phyloP scores from a whole-genome alignment of 2,888 invertebrate genomes.

The Blera fallax region DNA sequence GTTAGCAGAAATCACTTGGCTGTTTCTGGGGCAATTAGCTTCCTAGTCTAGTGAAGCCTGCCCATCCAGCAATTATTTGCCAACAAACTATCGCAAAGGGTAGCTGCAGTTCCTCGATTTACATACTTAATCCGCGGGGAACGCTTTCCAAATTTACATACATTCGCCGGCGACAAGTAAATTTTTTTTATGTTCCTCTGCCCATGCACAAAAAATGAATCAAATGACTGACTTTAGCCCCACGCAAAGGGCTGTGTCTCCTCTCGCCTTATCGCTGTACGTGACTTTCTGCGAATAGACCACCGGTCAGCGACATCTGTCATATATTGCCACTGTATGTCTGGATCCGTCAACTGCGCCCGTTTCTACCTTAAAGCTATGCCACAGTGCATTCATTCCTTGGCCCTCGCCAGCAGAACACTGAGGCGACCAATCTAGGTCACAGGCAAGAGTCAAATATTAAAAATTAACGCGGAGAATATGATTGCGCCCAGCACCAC shows the following conservation, averaged over 20 bases:
- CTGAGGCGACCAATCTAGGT: constrained; percentile 25
- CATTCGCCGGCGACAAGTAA: too few relatives aligned
- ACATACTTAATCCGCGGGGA: too few relatives aligned
- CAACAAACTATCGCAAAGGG: too few relatives aligned
- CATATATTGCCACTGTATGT: constrained; percentile 5
- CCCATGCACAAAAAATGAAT: not conserved
- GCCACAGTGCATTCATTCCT: constrained; percentile 2
- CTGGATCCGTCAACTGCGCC: not conserved
- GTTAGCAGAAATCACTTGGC: too few relatives aligned
- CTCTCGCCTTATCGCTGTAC: not conserved
- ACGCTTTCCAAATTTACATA: too few relatives aligned
- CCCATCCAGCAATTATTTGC: too few relatives aligned
- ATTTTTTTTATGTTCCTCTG: not conserved
- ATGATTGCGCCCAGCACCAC: constrained; percentile 25
- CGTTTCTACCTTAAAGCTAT: constrained; percentile 10
- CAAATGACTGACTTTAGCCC: not conserved
- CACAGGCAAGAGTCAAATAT: constrained; percentile 16
- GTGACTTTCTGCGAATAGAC: constrained; percentile 35
- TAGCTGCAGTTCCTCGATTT: too few relatives aligned
- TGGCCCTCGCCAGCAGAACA: not conserved
- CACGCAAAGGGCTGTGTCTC: not conserved
- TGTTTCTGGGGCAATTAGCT: too few relatives aligned
- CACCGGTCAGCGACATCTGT: constrained; percentile 52
- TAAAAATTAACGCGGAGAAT: constrained; percentile 31
- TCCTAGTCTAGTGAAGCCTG: too few relatives aligned